Evolutionary conservation across 2,888 invertebrate genomes (phyloP).

Genomic region (Globia sparganii): DNA sequence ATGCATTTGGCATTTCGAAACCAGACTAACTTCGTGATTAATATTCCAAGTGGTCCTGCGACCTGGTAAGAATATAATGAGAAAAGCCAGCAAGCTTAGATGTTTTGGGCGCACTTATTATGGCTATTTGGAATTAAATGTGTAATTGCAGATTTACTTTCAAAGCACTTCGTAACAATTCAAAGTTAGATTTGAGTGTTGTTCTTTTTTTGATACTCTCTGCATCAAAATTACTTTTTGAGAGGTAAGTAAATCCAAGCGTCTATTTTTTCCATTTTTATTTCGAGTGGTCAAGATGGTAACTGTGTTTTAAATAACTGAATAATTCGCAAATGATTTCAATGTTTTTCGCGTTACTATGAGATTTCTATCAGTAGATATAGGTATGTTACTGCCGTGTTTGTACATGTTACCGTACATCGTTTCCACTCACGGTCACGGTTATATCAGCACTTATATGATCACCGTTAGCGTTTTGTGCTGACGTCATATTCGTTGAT

Average conservation of each 20-base stretch:
- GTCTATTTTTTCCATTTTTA: slow-evolving; percentile 1
- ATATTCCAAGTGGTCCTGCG: slow-evolving; percentile 39
- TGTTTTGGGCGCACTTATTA: slow-evolving; percentile 22
- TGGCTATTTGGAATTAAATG: neutral
- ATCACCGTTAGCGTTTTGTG: slow-evolving; percentile 71
- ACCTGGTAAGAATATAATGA: slow-evolving; percentile 34
- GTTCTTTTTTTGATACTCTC: no score
- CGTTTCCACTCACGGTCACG: slow-evolving; percentile 51
- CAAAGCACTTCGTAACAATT: no score
- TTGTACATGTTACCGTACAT: slow-evolving; percentile 52
- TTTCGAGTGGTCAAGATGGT: slow-evolving; percentile 8
- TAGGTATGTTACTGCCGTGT: slow-evolving; percentile 34
- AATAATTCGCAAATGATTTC: slow-evolving; percentile 40
- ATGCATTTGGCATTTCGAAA: slow-evolving; percentile 71
- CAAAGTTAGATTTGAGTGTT: no score
- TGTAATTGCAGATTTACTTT: no score
- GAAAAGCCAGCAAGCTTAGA: slow-evolving; percentile 36
- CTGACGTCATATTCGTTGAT: slow-evolving; percentile 67
- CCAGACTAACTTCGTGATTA: slow-evolving; percentile 63
- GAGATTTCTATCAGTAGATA: slow-evolving; percentile 31
- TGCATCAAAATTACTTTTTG: neutral
- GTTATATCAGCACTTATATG: slow-evolving; percentile 66
- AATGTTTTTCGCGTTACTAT: slow-evolving; percentile 49
- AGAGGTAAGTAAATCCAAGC: neutral
- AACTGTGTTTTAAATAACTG: slow-evolving; percentile 14